Evolutionary conservation across 1,140 invertebrate genomes (phyloP).

Genomic region (Bombyx mandarina): DNA sequence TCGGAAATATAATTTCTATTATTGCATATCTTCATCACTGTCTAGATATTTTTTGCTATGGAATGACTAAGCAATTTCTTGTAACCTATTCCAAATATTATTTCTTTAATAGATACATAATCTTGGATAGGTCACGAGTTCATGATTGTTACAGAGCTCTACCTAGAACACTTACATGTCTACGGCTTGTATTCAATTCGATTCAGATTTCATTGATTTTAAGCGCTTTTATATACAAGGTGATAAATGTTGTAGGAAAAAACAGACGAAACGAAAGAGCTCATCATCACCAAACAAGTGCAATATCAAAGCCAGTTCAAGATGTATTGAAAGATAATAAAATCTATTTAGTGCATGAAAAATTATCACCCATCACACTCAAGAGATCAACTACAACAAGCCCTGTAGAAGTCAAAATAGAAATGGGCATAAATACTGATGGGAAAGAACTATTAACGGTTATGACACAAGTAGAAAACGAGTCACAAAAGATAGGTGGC

Average conservation of each 20-base stretch:
- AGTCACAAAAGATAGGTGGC: background rate
- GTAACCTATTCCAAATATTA: no score
- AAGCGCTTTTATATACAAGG: background rate
- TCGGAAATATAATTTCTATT: no score
- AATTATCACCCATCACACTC: conserved; percentile 38
- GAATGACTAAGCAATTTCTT: no score
- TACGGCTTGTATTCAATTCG: no score
- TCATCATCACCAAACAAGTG: conserved; percentile 31
- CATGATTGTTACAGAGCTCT: no score
- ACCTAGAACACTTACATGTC: no score
- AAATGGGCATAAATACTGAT: conserved; percentile 18
- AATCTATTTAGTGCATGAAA: conserved; percentile 21
- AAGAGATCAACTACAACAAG: conserved; percentile 35
- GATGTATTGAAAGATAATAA: conserved; percentile 20
- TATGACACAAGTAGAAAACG: conserved; percentile 15
- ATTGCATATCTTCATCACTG: no score
- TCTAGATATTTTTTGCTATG: no score
- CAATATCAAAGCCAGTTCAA: conserved; percentile 41
- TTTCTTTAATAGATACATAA: no score
- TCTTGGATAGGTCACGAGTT: no score
- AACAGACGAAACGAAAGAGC: conserved; percentile 6
- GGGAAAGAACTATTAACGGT: conserved; percentile 13
- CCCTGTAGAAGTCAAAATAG: conserved; percentile 13
- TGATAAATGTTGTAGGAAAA: conserved; percentile 13
- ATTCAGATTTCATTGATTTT: no score